These are phyloP conservation scores for Mobula hypostoma DNA, from an alignment of 2,113 vertebrate genomes.

Conservation along the genomic window DNA sequence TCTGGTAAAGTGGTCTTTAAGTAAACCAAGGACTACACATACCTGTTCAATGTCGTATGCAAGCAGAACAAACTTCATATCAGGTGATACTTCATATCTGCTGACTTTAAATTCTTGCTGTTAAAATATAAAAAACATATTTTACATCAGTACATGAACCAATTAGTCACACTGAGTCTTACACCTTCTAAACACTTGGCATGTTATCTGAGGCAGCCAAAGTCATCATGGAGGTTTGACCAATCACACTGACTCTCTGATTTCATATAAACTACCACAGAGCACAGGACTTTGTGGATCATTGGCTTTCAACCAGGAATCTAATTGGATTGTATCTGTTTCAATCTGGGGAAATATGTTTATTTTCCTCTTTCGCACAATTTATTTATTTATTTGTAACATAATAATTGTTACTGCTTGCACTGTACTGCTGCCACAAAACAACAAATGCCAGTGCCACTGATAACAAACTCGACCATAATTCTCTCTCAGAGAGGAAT, in stretches of 20 bases:
- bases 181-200: not conserved
- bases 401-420: no score
- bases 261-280: not conserved
- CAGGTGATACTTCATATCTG: constrained; percentile 87
- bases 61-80: constrained; percentile 82
- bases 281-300: not conserved
- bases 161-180: not conserved
- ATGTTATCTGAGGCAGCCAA: not conserved
- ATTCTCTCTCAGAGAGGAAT: no score
- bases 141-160: not conserved
- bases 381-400: no score
- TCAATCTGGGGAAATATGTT: not conserved
- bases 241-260: not conserved
- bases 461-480: no score
- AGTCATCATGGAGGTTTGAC: not conserved
- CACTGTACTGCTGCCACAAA: no score
- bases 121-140: constrained; percentile 42
- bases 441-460: no score
- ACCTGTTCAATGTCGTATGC: constrained; percentile 83
- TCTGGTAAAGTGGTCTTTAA: not conserved
- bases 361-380: not conserved
- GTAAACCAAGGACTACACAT: constrained; percentile 51
- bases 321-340: not conserved
- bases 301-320: not conserved
- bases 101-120: constrained; percentile 85